phyloP scores from a whole-genome alignment of 2,113 vertebrate genomes.

The Gopherus evgoodei region DNA sequence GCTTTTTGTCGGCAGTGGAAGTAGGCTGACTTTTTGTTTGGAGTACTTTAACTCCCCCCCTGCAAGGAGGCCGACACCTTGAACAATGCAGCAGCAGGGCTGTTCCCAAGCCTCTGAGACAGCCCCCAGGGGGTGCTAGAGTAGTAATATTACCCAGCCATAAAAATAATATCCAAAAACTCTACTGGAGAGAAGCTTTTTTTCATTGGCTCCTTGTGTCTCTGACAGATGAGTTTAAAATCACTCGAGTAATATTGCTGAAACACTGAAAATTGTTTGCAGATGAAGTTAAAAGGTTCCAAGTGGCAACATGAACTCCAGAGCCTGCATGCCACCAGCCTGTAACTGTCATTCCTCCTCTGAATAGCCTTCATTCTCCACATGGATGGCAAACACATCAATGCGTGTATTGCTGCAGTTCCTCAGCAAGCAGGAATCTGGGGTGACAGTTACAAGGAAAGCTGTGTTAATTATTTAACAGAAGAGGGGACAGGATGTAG shows the following conservation, averaged over 20 bases:
- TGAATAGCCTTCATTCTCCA: background rate
- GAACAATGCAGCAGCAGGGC: background rate
- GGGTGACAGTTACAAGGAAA: conserved; percentile 1
- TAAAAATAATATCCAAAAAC: background rate
- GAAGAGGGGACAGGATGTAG: background rate
- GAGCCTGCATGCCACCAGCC: background rate
- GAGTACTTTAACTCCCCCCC: background rate
- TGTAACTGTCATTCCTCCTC: background rate
- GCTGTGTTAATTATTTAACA: background rate
- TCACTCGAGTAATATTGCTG: background rate
- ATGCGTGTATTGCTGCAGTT: background rate
- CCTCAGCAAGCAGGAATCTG: background rate
- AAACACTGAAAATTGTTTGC: background rate
- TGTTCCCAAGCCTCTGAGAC: background rate
- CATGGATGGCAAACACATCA: background rate
- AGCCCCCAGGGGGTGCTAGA: background rate
- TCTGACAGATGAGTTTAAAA: background rate
- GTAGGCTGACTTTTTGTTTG: background rate
- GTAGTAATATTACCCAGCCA: background rate
- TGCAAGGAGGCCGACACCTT: background rate
- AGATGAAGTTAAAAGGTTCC: background rate
- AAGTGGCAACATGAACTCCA: background rate
- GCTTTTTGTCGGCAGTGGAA: background rate
- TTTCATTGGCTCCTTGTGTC: background rate
- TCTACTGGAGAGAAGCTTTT: background rate